phyloP scores from a whole-genome alignment of 1,140 invertebrate genomes.

The Brachionus paranguensis region DNA sequence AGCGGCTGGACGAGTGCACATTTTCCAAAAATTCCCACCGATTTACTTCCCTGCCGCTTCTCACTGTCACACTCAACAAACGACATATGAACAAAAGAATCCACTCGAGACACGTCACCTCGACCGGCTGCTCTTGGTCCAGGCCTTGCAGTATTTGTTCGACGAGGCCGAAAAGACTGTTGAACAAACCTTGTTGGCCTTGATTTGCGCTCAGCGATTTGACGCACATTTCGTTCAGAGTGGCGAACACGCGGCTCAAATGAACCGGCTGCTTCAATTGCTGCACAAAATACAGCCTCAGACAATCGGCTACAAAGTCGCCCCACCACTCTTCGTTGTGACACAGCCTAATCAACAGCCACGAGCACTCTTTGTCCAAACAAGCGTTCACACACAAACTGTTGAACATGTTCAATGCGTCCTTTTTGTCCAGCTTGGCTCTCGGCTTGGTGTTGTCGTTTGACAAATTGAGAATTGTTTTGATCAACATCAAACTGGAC shows the following conservation, averaged over 20 bases:
- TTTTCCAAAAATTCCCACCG: slow-evolving; percentile 38
- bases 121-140: background rate
- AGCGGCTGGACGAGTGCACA: background rate
- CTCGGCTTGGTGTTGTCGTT: slow-evolving; percentile 54
- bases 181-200: background rate
- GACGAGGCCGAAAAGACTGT: slow-evolving; percentile 4
- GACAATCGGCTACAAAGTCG: slow-evolving; percentile 71
- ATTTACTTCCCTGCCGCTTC: background rate
- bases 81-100: background rate
- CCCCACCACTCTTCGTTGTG: slow-evolving; percentile 78
- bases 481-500: slow-evolving; percentile 57
- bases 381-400: slow-evolving; percentile 63
- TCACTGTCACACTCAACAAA: background rate
- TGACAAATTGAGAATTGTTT: slow-evolving; percentile 46
- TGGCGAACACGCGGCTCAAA: slow-evolving; percentile 18
- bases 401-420: slow-evolving; percentile 62
- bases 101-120: slow-evolving; percentile 37
- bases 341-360: slow-evolving; percentile 72
- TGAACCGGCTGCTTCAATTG: slow-evolving; percentile 68
- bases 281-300: slow-evolving; percentile 70
- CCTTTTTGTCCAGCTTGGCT: slow-evolving; percentile 57
- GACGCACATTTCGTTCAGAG: slow-evolving; percentile 32
- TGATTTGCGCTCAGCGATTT: background rate
- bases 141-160: background rate
- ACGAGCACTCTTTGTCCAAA: slow-evolving; percentile 64